Evolutionary conservation across 2,113 vertebrate genomes (phyloP).

Genomic region (Paralichthys olivaceus): DNA sequence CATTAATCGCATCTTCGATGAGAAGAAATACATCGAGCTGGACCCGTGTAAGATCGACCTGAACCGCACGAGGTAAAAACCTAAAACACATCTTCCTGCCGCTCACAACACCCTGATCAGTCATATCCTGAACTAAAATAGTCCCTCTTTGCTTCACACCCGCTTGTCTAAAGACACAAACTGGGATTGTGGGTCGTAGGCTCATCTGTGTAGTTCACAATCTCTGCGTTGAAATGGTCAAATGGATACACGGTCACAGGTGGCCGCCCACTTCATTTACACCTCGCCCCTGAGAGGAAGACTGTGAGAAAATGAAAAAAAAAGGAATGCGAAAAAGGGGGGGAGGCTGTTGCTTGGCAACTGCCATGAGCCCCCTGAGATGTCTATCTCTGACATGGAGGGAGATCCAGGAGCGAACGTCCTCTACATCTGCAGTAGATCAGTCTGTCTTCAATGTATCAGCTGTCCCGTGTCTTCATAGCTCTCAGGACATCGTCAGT

Average conservation of each 20-base stretch:
- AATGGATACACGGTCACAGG: slow-evolving; percentile 43
- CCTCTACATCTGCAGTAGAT: slow-evolving; percentile 30
- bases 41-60: slow-evolving; percentile 92
- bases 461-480: slow-evolving; percentile 21
- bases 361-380: slow-evolving; percentile 73
- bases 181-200: background rate
- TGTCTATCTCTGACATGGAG: slow-evolving; percentile 65
- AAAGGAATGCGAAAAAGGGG: slow-evolving; percentile 52
- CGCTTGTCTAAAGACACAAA: background rate
- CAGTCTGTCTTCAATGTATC: slow-evolving; percentile 36
- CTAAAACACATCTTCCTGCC: background rate
- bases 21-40: slow-evolving; percentile 93
- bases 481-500: slow-evolving; percentile 15
- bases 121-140: background rate
- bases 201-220: slow-evolving; percentile 8
- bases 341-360: slow-evolving; percentile 81
- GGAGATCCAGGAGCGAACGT: slow-evolving; percentile 57
- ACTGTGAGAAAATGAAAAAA: slow-evolving; percentile 64
- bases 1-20: slow-evolving; percentile 90
- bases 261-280: slow-evolving; percentile 40
- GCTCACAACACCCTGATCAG: background rate
- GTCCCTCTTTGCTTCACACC: background rate
- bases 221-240: slow-evolving; percentile 39
- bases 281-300: slow-evolving; percentile 48
- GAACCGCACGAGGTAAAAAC: slow-evolving; percentile 83